Percentiles rank a stretch among this genome's conserved stretches.
phyloP scores from a whole-genome alignment of 2,797 vertebrate species.

The Manis pentadactyla region DNA sequence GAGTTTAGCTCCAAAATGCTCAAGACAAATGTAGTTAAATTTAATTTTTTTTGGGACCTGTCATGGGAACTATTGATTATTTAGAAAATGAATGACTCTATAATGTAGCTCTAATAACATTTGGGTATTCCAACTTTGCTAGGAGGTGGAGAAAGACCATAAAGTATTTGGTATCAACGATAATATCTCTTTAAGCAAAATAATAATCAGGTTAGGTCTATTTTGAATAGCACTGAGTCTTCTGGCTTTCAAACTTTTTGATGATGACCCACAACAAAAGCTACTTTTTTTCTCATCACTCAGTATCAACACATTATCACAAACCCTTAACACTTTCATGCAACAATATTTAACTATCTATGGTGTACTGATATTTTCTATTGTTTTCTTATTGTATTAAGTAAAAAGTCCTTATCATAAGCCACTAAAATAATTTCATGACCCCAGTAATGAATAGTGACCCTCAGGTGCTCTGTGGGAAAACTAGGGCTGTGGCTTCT shows the following conservation, averaged over 20 bases:
- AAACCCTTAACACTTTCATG: neutral
- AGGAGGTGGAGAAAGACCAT: neutral
- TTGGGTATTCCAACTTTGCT: neutral
- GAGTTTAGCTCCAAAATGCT: neutral
- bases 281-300: neutral
- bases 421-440: neutral
- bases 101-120: neutral
- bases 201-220: neutral
- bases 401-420: neutral
- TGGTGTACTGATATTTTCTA: neutral
- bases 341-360: neutral
- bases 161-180: neutral
- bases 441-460: neutral
- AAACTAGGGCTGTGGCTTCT: neutral
- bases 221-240: neutral
- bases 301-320: neutral
- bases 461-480: neutral
- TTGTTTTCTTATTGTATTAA: neutral
- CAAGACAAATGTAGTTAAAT: neutral
- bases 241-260: neutral
- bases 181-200: neutral
- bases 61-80: neutral
- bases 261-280: neutral
- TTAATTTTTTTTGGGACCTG: neutral
- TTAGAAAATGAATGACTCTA: conserved; percentile 9